These are phyloP conservation scores for Embiotoca jacksoni DNA, from an alignment of 2,113 vertebrate genomes.

Conservation along the genomic window DNA sequence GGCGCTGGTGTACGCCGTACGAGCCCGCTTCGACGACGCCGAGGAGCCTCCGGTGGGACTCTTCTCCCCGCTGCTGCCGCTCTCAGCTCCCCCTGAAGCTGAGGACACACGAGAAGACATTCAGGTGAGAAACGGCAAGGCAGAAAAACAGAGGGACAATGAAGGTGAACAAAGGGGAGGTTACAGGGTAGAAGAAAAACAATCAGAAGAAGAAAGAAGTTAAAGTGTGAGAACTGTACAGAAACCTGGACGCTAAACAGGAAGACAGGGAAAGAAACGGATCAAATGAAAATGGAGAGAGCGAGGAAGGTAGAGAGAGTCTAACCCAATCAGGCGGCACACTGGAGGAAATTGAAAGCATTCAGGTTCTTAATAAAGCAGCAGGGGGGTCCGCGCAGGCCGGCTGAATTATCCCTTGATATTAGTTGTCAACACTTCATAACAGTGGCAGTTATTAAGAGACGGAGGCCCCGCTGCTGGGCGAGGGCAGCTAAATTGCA, in stretches of 20 bases:
- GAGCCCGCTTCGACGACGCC: slow-evolving; percentile 96
- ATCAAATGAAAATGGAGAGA: background rate
- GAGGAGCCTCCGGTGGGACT: slow-evolving; percentile 91
- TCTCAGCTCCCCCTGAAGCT: slow-evolving; percentile 85
- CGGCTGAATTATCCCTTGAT: slow-evolving; percentile 83
- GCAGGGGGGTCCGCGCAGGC: slow-evolving; percentile 68
- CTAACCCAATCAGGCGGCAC: slow-evolving; percentile 88
- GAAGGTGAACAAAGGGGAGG: background rate
- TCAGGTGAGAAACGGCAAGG: background rate
- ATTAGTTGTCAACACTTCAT: slow-evolving; percentile 95
- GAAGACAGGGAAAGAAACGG: background rate
- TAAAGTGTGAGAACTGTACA: background rate
- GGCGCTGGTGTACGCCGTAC: slow-evolving; percentile 97
- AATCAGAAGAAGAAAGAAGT: background rate
- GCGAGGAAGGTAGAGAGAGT: slow-evolving; percentile 61
- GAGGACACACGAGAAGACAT: slow-evolving; percentile 11
- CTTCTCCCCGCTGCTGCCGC: slow-evolving; percentile 93
- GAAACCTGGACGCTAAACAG: background rate
- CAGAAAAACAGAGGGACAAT: background rate
- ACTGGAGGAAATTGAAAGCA: slow-evolving; percentile 91
- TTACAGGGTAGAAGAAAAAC: background rate
- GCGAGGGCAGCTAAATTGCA: slow-evolving; percentile 95
- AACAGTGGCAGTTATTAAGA: slow-evolving; percentile 99
- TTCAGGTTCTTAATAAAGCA: slow-evolving; percentile 93
- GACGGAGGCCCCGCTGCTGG: slow-evolving; percentile 87